Evolutionary conservation across 1,140 invertebrate species (phyloP).

Genomic region (Centruroides sculpturatus): DNA sequence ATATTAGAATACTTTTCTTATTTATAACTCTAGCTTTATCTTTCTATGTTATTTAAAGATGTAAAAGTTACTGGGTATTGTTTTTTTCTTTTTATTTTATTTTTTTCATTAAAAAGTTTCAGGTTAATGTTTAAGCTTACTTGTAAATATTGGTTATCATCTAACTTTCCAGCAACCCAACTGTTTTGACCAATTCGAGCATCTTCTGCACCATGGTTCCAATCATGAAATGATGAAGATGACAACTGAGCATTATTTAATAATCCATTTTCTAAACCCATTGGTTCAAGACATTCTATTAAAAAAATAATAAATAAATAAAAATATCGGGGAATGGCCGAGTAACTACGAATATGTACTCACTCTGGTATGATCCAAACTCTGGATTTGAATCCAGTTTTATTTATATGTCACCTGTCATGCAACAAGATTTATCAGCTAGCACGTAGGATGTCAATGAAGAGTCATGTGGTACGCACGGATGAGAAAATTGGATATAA

Average conservation of each 20-base stretch:
- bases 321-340: not conserved
- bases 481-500: too few relatives aligned
- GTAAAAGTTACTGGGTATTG: too few relatives aligned
- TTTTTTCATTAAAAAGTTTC: not conserved
- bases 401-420: too few relatives aligned
- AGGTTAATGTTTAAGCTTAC: not conserved
- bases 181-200: slow-evolving; percentile 1
- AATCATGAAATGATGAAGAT: slow-evolving; percentile 32
- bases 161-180: slow-evolving; percentile 1
- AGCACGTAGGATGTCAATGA: too few relatives aligned
- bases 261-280: slow-evolving; percentile 44
- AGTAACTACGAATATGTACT: too few relatives aligned
- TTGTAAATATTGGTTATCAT: slow-evolving; percentile 1
- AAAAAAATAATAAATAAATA: slow-evolving; percentile 8
- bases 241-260: slow-evolving; percentile 42
- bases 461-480: too few relatives aligned
- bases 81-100: not conserved
- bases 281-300: slow-evolving; percentile 39
- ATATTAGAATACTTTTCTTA: too few relatives aligned
- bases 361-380: too few relatives aligned
- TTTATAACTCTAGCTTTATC: too few relatives aligned
- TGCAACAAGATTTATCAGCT: too few relatives aligned
- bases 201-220: slow-evolving; percentile 15
- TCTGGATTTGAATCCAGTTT: too few relatives aligned
- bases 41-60: too few relatives aligned